Conservation (phyloP, 2,113 vertebrate genomes). For the Corythornis vintsioides region DNA sequence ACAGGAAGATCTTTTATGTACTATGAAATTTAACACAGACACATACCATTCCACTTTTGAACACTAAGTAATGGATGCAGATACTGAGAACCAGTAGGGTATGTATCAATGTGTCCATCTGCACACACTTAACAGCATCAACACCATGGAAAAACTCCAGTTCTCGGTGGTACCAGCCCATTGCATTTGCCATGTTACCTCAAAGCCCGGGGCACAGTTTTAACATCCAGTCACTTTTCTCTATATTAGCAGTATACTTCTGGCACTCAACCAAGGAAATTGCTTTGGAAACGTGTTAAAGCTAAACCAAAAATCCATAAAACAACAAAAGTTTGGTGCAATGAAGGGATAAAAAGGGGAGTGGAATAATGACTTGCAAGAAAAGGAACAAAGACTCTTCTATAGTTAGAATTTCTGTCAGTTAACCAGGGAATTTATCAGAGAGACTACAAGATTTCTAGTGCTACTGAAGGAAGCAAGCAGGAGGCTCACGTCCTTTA, state of each 20-base stretch:
- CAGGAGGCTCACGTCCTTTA: neutral
- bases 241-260: neutral
- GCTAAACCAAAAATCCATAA: neutral
- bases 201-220: neutral
- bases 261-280: neutral
- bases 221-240: neutral
- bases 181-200: neutral
- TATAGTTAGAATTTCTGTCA: neutral
- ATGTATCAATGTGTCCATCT: neutral
- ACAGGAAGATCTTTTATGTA: neutral
- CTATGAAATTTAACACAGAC: neutral
- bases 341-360: neutral
- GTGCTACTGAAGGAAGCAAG: neutral
- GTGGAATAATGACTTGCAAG: neutral
- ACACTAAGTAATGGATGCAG: neutral
- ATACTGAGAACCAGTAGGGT: neutral
- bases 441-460: neutral
- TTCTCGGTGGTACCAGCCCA: neutral
- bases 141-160: conserved; percentile 13
- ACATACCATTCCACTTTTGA: neutral
- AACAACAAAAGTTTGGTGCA: neutral
- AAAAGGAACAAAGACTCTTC: neutral
- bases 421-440: neutral
- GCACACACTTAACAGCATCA: neutral
- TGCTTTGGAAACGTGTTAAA: conserved; percentile 1